These are phyloP conservation scores for Chaetogeoica ovagalla DNA, from an alignment of 2,888 invertebrate genomes.

Conservation along the genomic window DNA sequence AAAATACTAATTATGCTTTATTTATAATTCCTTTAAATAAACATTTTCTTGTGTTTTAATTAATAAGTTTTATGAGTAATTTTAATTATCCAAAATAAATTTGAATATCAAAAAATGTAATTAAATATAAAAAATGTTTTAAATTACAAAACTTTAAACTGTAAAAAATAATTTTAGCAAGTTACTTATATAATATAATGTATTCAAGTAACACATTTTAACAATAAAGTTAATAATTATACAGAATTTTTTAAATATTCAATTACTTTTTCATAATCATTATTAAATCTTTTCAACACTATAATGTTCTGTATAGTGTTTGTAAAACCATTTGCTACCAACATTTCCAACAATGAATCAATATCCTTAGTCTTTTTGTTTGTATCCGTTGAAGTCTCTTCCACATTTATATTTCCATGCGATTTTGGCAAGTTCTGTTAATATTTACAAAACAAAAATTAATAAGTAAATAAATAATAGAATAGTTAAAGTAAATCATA, in stretches of 20 bases:
- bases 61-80: too few relatives aligned
- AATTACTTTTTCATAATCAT: slow-evolving; percentile 28
- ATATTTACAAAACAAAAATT: neutral
- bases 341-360: slow-evolving; percentile 26
- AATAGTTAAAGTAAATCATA: neutral
- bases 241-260: slow-evolving; percentile 17
- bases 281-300: slow-evolving; percentile 36
- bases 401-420: neutral
- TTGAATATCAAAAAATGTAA: too few relatives aligned
- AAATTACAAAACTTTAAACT: too few relatives aligned
- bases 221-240: neutral
- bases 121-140: too few relatives aligned
- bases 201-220: too few relatives aligned
- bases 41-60: too few relatives aligned
- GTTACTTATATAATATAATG: too few relatives aligned
- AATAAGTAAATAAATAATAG: too few relatives aligned
- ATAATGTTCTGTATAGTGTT: slow-evolving; percentile 47
- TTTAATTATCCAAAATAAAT: too few relatives aligned
- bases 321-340: slow-evolving; percentile 9
- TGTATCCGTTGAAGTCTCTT: neutral
- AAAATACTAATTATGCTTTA: too few relatives aligned
- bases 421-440: neutral
- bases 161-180: too few relatives aligned
- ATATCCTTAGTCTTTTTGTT: slow-evolving; percentile 1
- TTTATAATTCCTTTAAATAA: too few relatives aligned